Percentiles rank a stretch among this genome's conserved stretches.
Conservation (phyloP, 2,113 vertebrate species). For the Mormyrus iriodes region DNA sequence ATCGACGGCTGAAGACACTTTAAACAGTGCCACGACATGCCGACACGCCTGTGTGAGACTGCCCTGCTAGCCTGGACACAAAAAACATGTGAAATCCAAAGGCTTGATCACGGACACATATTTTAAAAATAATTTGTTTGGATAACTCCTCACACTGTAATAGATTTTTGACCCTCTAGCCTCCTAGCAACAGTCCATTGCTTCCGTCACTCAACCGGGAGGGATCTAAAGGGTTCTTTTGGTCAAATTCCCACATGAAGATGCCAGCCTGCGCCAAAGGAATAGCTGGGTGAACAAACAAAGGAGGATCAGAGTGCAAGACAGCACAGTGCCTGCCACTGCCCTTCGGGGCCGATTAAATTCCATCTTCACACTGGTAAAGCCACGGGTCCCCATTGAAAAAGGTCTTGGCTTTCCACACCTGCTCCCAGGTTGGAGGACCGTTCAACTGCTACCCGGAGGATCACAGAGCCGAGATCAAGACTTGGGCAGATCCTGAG, state of each 20-base stretch:
- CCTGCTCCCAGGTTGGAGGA: background rate
- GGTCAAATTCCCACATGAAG: background rate
- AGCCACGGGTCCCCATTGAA: background rate
- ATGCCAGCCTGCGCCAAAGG: background rate
- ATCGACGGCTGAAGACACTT: background rate
- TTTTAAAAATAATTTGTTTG: slow-evolving; percentile 70
- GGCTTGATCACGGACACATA: slow-evolving; percentile 59
- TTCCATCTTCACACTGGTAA: background rate
- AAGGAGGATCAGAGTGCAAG: background rate
- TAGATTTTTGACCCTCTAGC: slow-evolving; percentile 67
- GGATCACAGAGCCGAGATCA: background rate
- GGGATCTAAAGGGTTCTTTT: background rate
- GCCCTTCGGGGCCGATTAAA: background rate
- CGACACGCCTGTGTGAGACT: background rate
- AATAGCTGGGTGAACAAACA: background rate
- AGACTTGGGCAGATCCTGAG: background rate
- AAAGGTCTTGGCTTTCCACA: background rate
- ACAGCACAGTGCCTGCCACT: background rate
- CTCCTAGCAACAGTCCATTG: slow-evolving; percentile 70
- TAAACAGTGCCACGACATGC: background rate
- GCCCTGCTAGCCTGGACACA: background rate
- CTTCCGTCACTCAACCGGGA: background rate
- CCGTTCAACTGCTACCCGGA: background rate
- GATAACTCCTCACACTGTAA: slow-evolving; percentile 70
- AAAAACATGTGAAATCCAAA: slow-evolving; percentile 41